Evolutionary conservation across 2,888 invertebrate genomes (phyloP).

Genomic region (Melieria omissa): DNA sequence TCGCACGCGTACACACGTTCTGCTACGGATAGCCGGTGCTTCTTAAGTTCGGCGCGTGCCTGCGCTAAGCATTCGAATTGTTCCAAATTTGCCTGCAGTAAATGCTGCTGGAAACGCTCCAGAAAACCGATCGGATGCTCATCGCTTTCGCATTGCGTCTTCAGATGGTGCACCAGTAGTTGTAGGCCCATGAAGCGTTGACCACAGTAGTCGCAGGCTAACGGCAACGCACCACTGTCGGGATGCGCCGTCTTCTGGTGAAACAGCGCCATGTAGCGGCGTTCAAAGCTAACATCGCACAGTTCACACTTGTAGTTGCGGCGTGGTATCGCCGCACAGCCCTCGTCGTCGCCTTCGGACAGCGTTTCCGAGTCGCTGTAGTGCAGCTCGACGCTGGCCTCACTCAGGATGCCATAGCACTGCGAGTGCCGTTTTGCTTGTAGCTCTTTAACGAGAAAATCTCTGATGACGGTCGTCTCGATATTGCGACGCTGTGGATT

Average conservation of each 20-base stretch:
- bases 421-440: conserved; percentile 45
- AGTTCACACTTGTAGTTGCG: conserved; percentile 45
- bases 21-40: conserved; percentile 37
- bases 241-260: conserved; percentile 44
- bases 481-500: conserved; percentile 47
- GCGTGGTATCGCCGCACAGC: conserved; percentile 31
- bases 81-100: conserved; percentile 44
- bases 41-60: conserved; percentile 42
- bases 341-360: conserved; percentile 30
- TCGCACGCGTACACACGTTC: conserved; percentile 41
- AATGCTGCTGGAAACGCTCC: conserved; percentile 44
- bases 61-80: conserved; percentile 44
- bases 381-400: conserved; percentile 43
- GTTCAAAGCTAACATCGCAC: conserved; percentile 43
- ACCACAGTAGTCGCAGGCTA: conserved; percentile 44
- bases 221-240: conserved; percentile 14
- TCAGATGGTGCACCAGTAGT: conserved; percentile 45
- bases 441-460: conserved; percentile 43
- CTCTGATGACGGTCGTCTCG: conserved; percentile 41
- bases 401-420: conserved; percentile 46
- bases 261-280: conserved; percentile 46
- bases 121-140: conserved; percentile 45
- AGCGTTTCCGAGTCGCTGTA: conserved; percentile 47
- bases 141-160: conserved; percentile 47
- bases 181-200: conserved; percentile 43